phyloP scores from a whole-genome alignment of 2,113 vertebrate species.

The Rana temporaria region DNA sequence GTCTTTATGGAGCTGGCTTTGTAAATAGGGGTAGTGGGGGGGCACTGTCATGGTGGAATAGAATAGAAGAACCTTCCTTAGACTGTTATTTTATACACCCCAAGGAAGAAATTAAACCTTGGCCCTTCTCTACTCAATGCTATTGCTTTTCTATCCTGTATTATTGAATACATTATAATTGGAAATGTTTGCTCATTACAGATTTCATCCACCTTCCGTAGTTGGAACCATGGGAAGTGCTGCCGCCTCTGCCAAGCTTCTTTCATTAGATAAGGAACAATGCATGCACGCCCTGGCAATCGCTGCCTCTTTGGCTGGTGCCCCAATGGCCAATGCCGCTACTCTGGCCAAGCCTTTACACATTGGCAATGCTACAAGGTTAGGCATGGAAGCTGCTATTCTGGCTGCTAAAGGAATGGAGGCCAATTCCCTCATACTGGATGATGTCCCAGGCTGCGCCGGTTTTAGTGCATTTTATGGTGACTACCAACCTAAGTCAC shows the following conservation, averaged over 20 bases:
- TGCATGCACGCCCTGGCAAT: conserved; percentile 83
- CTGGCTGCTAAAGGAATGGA: conserved; percentile 83
- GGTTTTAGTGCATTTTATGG: conserved; percentile 86
- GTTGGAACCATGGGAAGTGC: conserved; percentile 88
- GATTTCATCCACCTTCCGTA: conserved; percentile 88
- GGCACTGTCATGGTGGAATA: no score
- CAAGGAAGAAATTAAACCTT: no score
- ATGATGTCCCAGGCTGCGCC: conserved; percentile 78
- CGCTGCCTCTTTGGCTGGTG: conserved; percentile 83
- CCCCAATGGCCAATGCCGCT: conserved; percentile 90
- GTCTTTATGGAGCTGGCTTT: no score
- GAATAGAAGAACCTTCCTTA: no score
- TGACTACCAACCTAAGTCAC: conserved; percentile 74
- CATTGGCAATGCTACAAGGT: conserved; percentile 81
- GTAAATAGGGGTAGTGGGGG: no score
- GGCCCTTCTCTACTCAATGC: no score
- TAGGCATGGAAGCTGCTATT: conserved; percentile 85
- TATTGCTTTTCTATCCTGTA: no score
- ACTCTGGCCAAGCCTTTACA: conserved; percentile 88
- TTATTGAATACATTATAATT: no score
- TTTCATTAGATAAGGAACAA: conserved; percentile 72
- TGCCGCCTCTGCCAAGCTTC: conserved; percentile 79
- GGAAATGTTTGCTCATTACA: conserved; percentile 54
- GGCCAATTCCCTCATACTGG: conserved; percentile 78
- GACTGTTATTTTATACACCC: no score